Percentiles rank a stretch among this genome's conserved stretches.
phyloP scores from a whole-genome alignment of 2,888 invertebrate species.

The Macroteleia sp. region DNA sequence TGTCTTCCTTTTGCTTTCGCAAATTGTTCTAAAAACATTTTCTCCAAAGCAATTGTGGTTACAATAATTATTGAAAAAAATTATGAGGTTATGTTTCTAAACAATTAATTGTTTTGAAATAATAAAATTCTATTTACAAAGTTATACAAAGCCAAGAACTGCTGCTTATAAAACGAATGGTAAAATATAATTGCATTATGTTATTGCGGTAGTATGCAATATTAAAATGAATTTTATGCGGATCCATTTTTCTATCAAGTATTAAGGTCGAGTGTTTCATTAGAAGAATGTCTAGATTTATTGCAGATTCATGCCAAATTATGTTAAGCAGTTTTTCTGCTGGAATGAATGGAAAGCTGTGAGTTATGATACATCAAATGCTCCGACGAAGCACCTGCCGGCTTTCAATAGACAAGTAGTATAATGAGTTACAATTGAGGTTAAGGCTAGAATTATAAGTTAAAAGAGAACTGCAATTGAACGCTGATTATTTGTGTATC shows the following conservation, averaged over 20 bases:
- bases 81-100: too few relatives aligned
- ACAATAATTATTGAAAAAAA: not conserved
- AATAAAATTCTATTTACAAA: too few relatives aligned
- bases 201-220: too few relatives aligned
- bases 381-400: conserved; percentile 45
- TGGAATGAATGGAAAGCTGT: conserved; percentile 33
- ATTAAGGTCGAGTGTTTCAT: conserved; percentile 38
- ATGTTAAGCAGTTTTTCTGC: conserved; percentile 34
- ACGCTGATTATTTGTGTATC: too few relatives aligned
- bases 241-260: conserved; percentile 28
- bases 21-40: conserved; percentile 24
- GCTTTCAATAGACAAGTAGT: conserved; percentile 32
- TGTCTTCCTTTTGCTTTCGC: not conserved
- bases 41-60: not conserved
- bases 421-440: conserved; percentile 15
- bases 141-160: too few relatives aligned
- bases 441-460: conserved; percentile 30
- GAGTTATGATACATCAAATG: conserved; percentile 46
- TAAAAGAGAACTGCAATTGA: not conserved
- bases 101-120: too few relatives aligned
- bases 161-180: too few relatives aligned
- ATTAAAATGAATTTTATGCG: conserved; percentile 8
- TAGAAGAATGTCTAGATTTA: conserved; percentile 34
- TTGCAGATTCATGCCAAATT: conserved; percentile 48
- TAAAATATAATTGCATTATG: too few relatives aligned